Evolutionary conservation across 2,797 vertebrate genomes (phyloP).

Genomic region (Periparus ater): DNA sequence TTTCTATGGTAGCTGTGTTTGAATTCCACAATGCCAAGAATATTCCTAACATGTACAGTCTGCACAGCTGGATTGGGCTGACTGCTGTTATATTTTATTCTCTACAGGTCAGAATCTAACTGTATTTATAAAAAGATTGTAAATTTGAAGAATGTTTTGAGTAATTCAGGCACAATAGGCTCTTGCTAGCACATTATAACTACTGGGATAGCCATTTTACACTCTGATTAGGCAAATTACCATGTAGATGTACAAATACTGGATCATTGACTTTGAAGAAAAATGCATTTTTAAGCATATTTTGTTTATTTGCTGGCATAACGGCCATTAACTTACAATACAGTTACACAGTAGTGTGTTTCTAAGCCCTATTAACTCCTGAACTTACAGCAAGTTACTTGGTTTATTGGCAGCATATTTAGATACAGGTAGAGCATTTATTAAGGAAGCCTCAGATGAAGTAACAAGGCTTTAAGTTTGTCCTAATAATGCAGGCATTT

Average conservation of each 20-base stretch:
- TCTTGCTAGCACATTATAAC: neutral
- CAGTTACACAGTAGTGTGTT: neutral
- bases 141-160: slow-evolving; percentile 12
- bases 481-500: neutral
- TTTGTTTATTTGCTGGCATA: neutral
- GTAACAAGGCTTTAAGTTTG: neutral
- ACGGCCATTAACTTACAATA: neutral
- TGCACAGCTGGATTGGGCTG: slow-evolving; percentile 97
- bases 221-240: neutral
- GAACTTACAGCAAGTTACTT: neutral
- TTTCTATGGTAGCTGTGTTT: slow-evolving; percentile 89
- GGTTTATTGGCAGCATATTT: neutral
- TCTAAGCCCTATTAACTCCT: neutral
- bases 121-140: slow-evolving; percentile 20
- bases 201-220: neutral
- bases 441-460: neutral
- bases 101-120: slow-evolving; percentile 83
- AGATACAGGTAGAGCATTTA: neutral
- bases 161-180: neutral
- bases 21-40: slow-evolving; percentile 85
- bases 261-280: neutral
- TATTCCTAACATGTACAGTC: slow-evolving; percentile 96
- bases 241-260: neutral
- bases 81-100: slow-evolving; percentile 80
- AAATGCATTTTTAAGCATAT: neutral